phyloP scores from a whole-genome alignment of 2,113 vertebrate genomes.

The Pituophis catenifer region DNA sequence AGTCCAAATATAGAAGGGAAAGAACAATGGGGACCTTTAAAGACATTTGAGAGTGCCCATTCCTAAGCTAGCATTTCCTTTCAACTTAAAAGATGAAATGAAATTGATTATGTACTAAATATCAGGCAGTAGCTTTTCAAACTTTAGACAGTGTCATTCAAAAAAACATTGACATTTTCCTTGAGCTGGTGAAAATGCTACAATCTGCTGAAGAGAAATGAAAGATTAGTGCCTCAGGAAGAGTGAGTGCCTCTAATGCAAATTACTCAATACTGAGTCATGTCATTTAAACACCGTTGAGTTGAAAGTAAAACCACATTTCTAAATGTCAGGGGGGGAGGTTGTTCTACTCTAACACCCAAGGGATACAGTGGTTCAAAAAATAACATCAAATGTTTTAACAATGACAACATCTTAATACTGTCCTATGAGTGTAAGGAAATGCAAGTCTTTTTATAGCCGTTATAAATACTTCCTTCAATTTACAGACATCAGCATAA shows the following conservation, averaged over 20 bases:
- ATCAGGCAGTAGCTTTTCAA: conserved; percentile 27
- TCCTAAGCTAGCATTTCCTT: conserved; percentile 9
- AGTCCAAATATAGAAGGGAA: not conserved
- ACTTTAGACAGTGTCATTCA: conserved; percentile 19
- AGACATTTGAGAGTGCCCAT: not conserved
- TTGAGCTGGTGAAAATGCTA: conserved; percentile 32
- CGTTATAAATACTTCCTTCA: not conserved
- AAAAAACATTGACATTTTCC: conserved; percentile 12
- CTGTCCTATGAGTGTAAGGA: not conserved
- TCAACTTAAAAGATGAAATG: conserved; percentile 12
- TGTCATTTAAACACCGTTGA: not conserved
- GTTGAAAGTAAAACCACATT: conserved; percentile 31
- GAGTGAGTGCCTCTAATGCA: conserved; percentile 16
- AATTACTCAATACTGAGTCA: conserved; percentile 10
- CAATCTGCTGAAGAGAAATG: conserved; percentile 18
- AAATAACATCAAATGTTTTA: not conserved
- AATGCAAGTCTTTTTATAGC: not conserved
- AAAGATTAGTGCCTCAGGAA: conserved; percentile 18
- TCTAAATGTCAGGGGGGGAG: not conserved
- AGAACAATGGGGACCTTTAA: conserved; percentile 23
- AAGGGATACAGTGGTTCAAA: not conserved
- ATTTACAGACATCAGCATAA: conserved; percentile 4
- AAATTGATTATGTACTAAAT: conserved; percentile 5
- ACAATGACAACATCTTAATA: not conserved
- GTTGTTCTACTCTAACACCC: not conserved